Evolutionary conservation across 2,888 invertebrate species (phyloP).

Genomic region (Archips xylosteana): DNA sequence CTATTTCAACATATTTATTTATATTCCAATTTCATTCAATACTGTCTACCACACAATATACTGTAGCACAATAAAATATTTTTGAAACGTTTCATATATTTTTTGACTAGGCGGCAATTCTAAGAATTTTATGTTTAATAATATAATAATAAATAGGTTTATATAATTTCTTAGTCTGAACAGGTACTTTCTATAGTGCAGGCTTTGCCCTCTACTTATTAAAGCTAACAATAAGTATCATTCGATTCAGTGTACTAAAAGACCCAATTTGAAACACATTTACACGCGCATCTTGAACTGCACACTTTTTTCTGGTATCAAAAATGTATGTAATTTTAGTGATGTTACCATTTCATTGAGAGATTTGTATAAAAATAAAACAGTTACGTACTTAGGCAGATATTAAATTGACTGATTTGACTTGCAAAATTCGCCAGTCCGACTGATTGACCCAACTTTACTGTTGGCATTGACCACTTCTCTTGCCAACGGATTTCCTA

Average conservation of each 20-base stretch:
- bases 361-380: not conserved
- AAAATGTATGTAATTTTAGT: slow-evolving; percentile 10
- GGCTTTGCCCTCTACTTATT: slow-evolving; percentile 34
- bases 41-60: slow-evolving; percentile 13
- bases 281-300: not conserved
- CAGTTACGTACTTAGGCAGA: too few relatives aligned
- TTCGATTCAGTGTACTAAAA: not conserved
- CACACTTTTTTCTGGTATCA: slow-evolving; percentile 8
- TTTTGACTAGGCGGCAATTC: slow-evolving; percentile 9
- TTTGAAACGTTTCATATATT: not conserved
- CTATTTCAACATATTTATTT: slow-evolving; percentile 19
- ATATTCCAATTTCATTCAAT: slow-evolving; percentile 6
- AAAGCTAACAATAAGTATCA: not conserved
- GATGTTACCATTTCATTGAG: not conserved
- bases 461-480: too few relatives aligned
- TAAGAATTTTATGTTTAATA: slow-evolving; percentile 4
- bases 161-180: not conserved
- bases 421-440: too few relatives aligned
- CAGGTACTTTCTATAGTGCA: slow-evolving; percentile 26
- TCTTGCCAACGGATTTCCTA: too few relatives aligned
- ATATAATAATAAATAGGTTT: not conserved
- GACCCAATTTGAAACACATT: not conserved
- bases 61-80: slow-evolving; percentile 18
- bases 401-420: too few relatives aligned
- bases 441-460: too few relatives aligned